Base-by-base conservation (phyloP, 2,797 vertebrate species). In the Hybognathus amarus region DNA sequence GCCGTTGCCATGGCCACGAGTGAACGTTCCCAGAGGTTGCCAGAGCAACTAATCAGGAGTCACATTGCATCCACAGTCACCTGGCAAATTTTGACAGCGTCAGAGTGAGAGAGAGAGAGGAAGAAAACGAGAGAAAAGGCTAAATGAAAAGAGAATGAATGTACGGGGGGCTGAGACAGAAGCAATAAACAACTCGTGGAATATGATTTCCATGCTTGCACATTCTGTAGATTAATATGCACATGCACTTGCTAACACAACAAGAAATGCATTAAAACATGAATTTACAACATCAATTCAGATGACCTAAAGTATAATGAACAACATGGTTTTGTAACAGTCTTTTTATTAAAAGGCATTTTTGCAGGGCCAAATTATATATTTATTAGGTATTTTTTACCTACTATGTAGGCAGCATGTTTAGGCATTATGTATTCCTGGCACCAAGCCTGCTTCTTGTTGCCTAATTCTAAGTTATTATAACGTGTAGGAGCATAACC, bases 21-120 rank as follows among this genome's bases (percentile, higher is more conserved):
- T 86, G 89, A 94, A 94, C 89, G 90, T 93, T 93, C 91, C n/a
- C 54, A 63, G 86, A 88, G 88, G 95, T 96, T 95, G 92, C 92
- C 91, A 91, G 88, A 93, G 93, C 91, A 95, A 95, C 94, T 93
- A 92, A 91, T 94, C 93, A 92, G 92, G 92, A 91, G 92, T 94
- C 92, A 92, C 91, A 92, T 89, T 18, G 86, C 89, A 87, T 87
- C 90, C 85, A 74, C 82, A 88, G 87, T 92, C 92, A 91, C 87
- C 91, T 52, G 87, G 86, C 83, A 88, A 87, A 87, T 77, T 90
- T 83, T 90, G 76, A 88, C 84, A 77, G 79, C 22, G 74, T 77
- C 52, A 50, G 40, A 78, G 74, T 80, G 30, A 36, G 36, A 18
- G 38, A 63, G 69, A 50, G 64, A 79, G 52, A 24, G 59, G 70